These are phyloP conservation scores for Perca fluviatilis DNA, from an alignment of 2,113 vertebrate genomes.

Conservation along the genomic window DNA sequence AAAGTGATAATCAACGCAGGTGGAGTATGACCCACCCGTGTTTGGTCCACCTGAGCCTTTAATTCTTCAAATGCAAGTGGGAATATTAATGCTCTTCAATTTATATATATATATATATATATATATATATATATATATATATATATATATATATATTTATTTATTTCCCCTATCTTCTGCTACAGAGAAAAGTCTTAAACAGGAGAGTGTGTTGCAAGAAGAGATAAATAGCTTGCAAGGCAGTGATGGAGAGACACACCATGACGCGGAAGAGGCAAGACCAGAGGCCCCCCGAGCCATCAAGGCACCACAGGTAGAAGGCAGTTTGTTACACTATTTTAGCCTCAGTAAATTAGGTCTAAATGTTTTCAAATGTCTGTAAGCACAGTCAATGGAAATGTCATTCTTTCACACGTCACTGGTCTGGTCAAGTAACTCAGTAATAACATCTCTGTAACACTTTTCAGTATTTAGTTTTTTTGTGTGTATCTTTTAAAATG, in stretches of 20 bases:
- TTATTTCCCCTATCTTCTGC: not conserved
- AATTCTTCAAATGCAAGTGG: not conserved
- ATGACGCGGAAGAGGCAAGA: conserved; percentile 28
- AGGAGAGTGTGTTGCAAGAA: conserved; percentile 67
- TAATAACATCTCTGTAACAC: not conserved
- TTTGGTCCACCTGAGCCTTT: not conserved
- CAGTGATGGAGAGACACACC: conserved; percentile 31
- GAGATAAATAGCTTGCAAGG: conserved; percentile 51
- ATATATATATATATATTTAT: no score
- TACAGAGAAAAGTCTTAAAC: conserved; percentile 73
- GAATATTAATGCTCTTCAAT: not conserved
- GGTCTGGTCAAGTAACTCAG: not conserved
- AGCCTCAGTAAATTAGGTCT: not conserved
- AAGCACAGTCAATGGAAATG: not conserved
- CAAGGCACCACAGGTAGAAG: conserved; percentile 43
- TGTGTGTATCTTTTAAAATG: not conserved
- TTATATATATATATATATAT: no score
- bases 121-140: no score
- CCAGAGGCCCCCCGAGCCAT: not conserved
- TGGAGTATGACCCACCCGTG: not conserved
- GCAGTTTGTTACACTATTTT: not conserved
- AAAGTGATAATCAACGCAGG: no score
- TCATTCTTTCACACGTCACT: not conserved
- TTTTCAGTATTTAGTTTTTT: not conserved
- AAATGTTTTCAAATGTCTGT: not conserved